A percentile compares a stretch with the other conserved stretches of the same genome.
Conservation (phyloP, 1,140 invertebrate genomes). For the Ooceraea biroi region DNA sequence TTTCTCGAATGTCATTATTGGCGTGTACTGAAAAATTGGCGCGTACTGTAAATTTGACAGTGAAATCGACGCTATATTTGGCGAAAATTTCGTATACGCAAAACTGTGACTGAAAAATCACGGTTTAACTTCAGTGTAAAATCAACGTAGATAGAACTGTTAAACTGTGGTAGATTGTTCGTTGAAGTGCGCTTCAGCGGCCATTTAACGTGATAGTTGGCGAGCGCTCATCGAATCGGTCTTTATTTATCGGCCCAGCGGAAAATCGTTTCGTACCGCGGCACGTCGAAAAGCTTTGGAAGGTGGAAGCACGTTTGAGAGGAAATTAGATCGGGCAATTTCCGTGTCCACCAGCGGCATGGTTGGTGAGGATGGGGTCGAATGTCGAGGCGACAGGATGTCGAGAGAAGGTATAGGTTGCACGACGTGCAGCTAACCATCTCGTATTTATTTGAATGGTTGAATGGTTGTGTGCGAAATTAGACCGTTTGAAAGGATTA, state of each 20-base stretch:
- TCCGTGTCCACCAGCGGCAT: constrained; percentile 52
- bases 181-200: constrained; percentile 24
- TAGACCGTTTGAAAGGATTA: constrained; percentile 71
- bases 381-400: not conserved
- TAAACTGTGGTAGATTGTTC: constrained; percentile 20
- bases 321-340: constrained; percentile 71
- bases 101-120: constrained; percentile 19
- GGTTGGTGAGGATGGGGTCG: not conserved
- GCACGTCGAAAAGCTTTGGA: constrained; percentile 48
- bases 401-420: not conserved
- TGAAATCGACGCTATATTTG: not conserved
- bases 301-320: constrained; percentile 54
- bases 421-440: constrained; percentile 25
- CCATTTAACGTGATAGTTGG: constrained; percentile 51
- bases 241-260: constrained; percentile 58
- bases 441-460: constrained; percentile 70
- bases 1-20: not conserved
- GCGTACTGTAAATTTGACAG: not conserved
- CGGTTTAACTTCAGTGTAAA: constrained; percentile 16
- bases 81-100: not conserved
- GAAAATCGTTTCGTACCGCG: constrained; percentile 64
- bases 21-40: too few relatives aligned
- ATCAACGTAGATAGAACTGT: constrained; percentile 5
- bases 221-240: constrained; percentile 52
- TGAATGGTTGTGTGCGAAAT: constrained; percentile 62